Evolutionary conservation across 2,113 vertebrate species (phyloP).

Genomic region (Atherinomorus stipes): DNA sequence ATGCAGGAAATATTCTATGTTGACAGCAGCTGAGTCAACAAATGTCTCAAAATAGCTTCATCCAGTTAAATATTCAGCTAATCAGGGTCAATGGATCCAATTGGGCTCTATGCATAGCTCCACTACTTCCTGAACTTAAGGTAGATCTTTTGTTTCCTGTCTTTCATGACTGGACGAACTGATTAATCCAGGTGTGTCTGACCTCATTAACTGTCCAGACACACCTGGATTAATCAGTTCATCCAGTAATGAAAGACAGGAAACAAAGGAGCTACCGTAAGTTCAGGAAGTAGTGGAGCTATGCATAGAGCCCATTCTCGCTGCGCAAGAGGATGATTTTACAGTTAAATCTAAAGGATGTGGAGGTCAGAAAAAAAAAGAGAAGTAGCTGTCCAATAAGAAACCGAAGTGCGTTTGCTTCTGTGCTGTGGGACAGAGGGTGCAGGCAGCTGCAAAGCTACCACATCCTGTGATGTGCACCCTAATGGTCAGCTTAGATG

Average conservation of each 20-base stretch:
- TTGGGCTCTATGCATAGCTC: no score
- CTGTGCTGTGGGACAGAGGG: slow-evolving; percentile 7
- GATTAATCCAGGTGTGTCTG: no score
- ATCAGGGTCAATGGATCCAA: neutral
- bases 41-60: neutral
- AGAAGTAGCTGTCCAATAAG: neutral
- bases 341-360: neutral
- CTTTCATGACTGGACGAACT: no score
- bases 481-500: neutral
- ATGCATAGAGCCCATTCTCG: no score
- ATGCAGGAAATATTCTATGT: slow-evolving; percentile 22
- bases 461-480: slow-evolving; percentile 42
- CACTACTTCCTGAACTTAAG: no score
- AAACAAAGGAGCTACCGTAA: no score
- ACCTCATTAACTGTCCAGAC: no score
- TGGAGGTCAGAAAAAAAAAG: neutral
- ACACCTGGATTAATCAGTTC: no score
- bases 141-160: no score
- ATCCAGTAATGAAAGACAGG: no score
- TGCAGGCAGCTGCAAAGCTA: slow-evolving; percentile 8
- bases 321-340: neutral
- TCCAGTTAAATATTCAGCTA: neutral
- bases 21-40: slow-evolving; percentile 22
- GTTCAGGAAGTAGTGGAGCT: no score
- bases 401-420: neutral